Evolutionary conservation across 2,888 invertebrate genomes (phyloP).

Genomic region (Andrena camellia): DNA sequence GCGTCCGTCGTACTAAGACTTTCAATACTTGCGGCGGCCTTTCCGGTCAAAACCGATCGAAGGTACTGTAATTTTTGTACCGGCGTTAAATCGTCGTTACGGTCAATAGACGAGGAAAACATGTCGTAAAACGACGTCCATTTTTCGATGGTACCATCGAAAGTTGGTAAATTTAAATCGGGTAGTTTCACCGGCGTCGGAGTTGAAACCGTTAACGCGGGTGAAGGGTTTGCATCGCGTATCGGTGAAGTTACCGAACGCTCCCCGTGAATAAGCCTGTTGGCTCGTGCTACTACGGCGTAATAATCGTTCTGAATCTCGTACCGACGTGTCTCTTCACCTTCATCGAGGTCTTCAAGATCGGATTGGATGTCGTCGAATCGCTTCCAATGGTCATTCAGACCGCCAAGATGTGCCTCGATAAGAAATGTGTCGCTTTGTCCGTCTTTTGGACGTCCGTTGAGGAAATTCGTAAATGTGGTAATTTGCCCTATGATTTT

Average conservation of each 20-base stretch:
- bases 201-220: not conserved
- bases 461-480: not conserved
- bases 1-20: not conserved
- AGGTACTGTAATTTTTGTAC: slow-evolving; percentile 29
- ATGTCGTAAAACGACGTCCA: slow-evolving; percentile 11
- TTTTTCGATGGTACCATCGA: slow-evolving; percentile 14
- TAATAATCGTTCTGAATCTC: not conserved
- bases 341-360: not conserved
- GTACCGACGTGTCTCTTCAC: not conserved
- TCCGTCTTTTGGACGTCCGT: not conserved
- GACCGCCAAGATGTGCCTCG: not conserved
- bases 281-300: not conserved
- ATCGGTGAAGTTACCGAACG: not conserved
- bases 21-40: not conserved
- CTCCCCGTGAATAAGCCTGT: not conserved
- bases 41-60: slow-evolving; percentile 11
- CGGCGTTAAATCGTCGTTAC: slow-evolving; percentile 2
- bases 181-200: slow-evolving; percentile 1
- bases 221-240: not conserved
- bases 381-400: not conserved
- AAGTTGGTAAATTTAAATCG: not conserved
- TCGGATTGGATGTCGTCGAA: not conserved
- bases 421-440: not conserved
- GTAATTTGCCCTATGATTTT: not conserved
- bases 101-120: not conserved